Conservation (phyloP, 2,797 vertebrate species). For the Clangula hyemalis region DNA sequence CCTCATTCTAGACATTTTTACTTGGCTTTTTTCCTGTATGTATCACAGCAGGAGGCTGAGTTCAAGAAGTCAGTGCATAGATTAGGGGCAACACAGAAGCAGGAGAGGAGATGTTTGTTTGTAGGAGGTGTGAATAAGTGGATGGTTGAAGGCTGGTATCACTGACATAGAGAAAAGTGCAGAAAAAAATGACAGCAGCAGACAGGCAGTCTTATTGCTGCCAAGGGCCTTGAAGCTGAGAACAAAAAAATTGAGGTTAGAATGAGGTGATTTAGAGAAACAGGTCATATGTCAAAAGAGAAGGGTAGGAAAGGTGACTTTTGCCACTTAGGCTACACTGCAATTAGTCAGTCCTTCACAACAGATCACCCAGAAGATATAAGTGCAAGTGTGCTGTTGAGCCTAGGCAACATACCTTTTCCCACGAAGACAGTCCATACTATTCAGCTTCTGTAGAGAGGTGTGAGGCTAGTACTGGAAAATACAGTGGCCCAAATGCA, state of each 20-base stretch:
- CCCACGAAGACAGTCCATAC: background rate
- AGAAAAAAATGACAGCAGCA: slow-evolving; percentile 36
- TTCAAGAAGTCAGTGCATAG: slow-evolving; percentile 39
- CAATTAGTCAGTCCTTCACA: background rate
- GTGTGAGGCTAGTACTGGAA: background rate
- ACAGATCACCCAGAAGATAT: background rate
- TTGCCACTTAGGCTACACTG: background rate
- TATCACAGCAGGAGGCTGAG: slow-evolving; percentile 60
- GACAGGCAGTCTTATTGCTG: slow-evolving; percentile 39
- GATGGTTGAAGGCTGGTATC: slow-evolving; percentile 57
- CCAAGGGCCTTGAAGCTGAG: slow-evolving; percentile 37
- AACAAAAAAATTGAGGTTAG: slow-evolving; percentile 1
- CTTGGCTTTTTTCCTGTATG: slow-evolving; percentile 43
- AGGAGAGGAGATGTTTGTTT: slow-evolving; percentile 22
- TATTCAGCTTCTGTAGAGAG: background rate
- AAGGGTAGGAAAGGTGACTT: background rate
- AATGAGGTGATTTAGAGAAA: background rate
- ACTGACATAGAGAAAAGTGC: slow-evolving; percentile 50
- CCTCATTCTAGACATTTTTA: background rate
- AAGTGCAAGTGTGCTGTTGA: background rate
- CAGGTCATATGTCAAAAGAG: background rate
- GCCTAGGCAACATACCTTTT: background rate
- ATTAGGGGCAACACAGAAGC: slow-evolving; percentile 36
- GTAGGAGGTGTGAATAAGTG: slow-evolving; percentile 69
- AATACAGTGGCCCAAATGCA: background rate